A percentile compares a stretch with the other conserved stretches of the same genome.
Evolutionary conservation across 2,888 invertebrate species (phyloP).

Genomic region (Azorinus chamasolen): DNA sequence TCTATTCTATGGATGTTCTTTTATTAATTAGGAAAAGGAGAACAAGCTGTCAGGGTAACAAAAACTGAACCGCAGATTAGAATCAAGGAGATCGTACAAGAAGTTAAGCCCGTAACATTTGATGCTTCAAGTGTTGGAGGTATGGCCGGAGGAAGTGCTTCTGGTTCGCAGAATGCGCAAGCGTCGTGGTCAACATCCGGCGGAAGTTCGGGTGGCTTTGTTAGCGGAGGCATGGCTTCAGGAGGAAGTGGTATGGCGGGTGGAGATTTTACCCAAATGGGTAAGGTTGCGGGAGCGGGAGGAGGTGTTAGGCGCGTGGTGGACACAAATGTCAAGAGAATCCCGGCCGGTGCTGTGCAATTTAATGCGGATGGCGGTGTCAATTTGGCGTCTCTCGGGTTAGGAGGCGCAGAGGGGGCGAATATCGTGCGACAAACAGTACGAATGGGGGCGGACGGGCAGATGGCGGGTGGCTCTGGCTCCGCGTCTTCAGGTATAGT

Average conservation of each 20-base stretch:
- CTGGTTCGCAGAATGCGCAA: conserved; percentile 11
- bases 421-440: conserved; percentile 56
- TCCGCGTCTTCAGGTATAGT: no score
- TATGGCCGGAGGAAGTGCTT: conserved; percentile 14
- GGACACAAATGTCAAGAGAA: conserved; percentile 58
- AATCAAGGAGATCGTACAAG: conserved; percentile 50
- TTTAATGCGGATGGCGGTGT: conserved; percentile 53
- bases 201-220: conserved; percentile 16
- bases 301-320: conserved; percentile 56
- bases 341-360: conserved; percentile 49
- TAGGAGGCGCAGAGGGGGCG: conserved; percentile 54
- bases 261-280: conserved; percentile 58
- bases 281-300: conserved; percentile 49
- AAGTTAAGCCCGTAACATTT: conserved; percentile 43
- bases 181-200: conserved; percentile 5
- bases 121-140: conserved; percentile 18
- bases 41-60: conserved; percentile 27
- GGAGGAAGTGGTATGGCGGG: conserved; percentile 41
- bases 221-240: conserved; percentile 9
- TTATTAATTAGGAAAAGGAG: conserved; percentile 40
- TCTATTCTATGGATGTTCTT: no score
- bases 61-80: conserved; percentile 32
- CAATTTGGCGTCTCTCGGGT: conserved; percentile 50
- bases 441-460: conserved; percentile 28
- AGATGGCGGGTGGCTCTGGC: neutral